These are phyloP conservation scores for Elachura formosa DNA, from an alignment of 2,113 vertebrate species.

Conservation along the genomic window DNA sequence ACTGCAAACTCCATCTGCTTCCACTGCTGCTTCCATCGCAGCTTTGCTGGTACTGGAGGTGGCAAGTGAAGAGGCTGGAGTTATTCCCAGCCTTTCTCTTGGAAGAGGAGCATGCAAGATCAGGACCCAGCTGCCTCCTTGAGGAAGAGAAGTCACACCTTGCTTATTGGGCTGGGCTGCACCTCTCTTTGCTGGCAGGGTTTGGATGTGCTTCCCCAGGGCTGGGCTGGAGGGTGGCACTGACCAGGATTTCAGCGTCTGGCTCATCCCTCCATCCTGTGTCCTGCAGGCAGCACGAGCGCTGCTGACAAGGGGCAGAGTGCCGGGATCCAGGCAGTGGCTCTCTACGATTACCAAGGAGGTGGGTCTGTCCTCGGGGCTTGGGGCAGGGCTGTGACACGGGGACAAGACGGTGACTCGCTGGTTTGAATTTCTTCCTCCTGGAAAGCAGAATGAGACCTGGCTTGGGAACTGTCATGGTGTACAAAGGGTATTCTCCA, in stretches of 20 bases:
- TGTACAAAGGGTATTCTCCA: background rate
- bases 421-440: background rate
- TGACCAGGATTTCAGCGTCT: background rate
- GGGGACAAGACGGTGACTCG: background rate
- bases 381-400: accelerated
- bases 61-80: background rate
- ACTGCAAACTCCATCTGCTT: no score
- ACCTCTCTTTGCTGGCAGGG: background rate
- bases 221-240: background rate
- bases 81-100: background rate
- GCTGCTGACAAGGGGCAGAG: background rate
- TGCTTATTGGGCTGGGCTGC: background rate
- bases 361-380: background rate
- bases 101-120: background rate
- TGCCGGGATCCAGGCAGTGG: background rate
- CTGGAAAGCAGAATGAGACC: background rate
- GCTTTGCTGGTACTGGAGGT: background rate
- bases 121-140: background rate
- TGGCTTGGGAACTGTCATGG: background rate
- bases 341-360: constrained; percentile 58
- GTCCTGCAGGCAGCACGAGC: background rate
- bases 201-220: background rate
- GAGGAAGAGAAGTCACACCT: background rate
- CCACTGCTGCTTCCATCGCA: accelerated
- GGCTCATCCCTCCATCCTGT: background rate